Evolutionary conservation across 2,888 invertebrate species (phyloP), one percentile per base, ranked within the genome.

Genomic region (Folsomia candida): DNA sequence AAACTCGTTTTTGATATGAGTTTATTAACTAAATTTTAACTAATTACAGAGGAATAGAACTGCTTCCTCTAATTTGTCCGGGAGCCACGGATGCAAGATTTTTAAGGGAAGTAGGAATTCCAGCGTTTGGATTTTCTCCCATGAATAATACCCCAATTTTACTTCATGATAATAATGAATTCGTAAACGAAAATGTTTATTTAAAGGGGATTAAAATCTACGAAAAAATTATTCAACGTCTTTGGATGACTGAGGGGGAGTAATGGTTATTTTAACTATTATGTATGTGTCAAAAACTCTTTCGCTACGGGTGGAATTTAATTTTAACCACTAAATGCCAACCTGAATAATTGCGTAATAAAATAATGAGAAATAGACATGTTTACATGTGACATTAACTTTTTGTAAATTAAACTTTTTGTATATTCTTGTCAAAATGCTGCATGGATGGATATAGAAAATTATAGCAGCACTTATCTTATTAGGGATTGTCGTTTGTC

Each of bases 121-220:
- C 92, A 1, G 93, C 93, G 0, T 85, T 97, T 73, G 93, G 97
- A n/a, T 94, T 97, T 84, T 93, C 94, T 0, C 95, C 96, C 0
- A 91, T 96, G 86, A 91, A 90, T 80, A 87, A 89, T 80, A 95
- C 94, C 0, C 90, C 89, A 0, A 88, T 94, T 1, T 86, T 92
- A 1, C 86, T 97, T 1, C 98, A 98, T 82, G 94, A 94, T 82
- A 91, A 97, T 82, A 88, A 98, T 82, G 97, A 98, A 82, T 92
- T 87, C 81, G 84, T 98, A 9, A 88, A 89, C 72, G 90, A 90
- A 65, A 87, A 89, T 14, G 87, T 89, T 2, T 97, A 93, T 84
- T 83, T 96, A 2, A 85, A 86, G 25, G 97, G 96, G 18, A 91
- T 97, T 70, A 86, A 89, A 57, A 89, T 94, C 76, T 97, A 92